These are phyloP conservation scores for Pelvicachromis taeniatus DNA, from an alignment of 2,113 vertebrate genomes.

Conservation along the genomic window DNA sequence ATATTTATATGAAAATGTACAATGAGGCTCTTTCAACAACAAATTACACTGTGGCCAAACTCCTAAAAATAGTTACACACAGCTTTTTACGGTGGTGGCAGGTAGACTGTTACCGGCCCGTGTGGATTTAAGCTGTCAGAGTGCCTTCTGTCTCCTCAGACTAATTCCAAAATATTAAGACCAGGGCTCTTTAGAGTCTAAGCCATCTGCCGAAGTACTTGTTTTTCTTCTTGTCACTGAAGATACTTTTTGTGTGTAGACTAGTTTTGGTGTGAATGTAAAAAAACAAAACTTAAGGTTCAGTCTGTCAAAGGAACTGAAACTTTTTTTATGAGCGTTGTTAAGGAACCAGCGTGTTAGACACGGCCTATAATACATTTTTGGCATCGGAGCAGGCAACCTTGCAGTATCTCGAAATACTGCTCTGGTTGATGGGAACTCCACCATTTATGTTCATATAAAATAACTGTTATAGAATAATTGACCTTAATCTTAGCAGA, in stretches of 20 bases:
- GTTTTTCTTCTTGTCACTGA: not conserved
- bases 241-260: not conserved
- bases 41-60: not conserved
- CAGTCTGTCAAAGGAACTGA: not conserved
- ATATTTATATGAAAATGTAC: not conserved
- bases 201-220: not conserved
- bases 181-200: not conserved
- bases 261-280: not conserved
- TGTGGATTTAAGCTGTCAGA: not conserved
- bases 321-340: not conserved
- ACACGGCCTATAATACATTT: not conserved
- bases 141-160: not conserved
- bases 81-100: not conserved
- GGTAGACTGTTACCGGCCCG: not conserved
- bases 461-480: too few relatives aligned
- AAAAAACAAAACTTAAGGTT: not conserved
- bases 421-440: too few relatives aligned
- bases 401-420: too few relatives aligned
- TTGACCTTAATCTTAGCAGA: too few relatives aligned
- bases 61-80: not conserved
- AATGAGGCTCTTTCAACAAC: not conserved
- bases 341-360: not conserved
- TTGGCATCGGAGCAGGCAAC: not conserved
- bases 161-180: not conserved
- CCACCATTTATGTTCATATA: too few relatives aligned